Conservation (phyloP, 1,140 invertebrate species). For the Drosophila mayri region DNA sequence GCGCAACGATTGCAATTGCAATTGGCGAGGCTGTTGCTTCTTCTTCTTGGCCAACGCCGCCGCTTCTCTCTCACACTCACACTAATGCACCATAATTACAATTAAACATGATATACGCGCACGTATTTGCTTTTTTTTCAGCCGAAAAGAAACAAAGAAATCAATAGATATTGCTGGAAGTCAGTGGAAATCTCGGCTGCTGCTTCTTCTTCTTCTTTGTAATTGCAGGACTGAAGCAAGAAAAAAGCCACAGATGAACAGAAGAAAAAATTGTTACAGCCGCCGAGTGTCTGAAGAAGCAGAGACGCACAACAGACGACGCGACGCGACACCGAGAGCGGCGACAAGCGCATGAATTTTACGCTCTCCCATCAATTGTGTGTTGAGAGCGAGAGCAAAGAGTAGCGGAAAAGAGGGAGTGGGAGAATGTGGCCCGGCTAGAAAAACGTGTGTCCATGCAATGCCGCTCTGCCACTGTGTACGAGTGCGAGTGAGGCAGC, state of each 20-base stretch:
- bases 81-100: slow-evolving; percentile 69
- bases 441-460: slow-evolving; percentile 58
- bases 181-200: slow-evolving; percentile 42
- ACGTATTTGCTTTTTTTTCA: slow-evolving; percentile 30
- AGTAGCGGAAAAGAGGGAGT: slow-evolving; percentile 12
- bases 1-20: slow-evolving; percentile 61
- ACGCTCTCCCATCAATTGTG: slow-evolving; percentile 78
- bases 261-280: slow-evolving; percentile 68
- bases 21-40: slow-evolving; percentile 60
- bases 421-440: slow-evolving; percentile 50
- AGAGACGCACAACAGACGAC: slow-evolving; percentile 65
- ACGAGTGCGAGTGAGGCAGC: slow-evolving; percentile 14
- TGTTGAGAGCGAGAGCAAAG: slow-evolving; percentile 55
- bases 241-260: slow-evolving; percentile 58
- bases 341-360: slow-evolving; percentile 73
- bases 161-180: slow-evolving; percentile 76
- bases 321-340: slow-evolving; percentile 59
- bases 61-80: slow-evolving; percentile 18
- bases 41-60: slow-evolving; percentile 32
- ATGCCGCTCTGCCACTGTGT: slow-evolving; percentile 11
- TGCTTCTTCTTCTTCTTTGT: slow-evolving; percentile 26
- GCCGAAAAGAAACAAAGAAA: slow-evolving; percentile 72
- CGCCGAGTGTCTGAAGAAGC: slow-evolving; percentile 64
- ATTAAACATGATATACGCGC: slow-evolving; percentile 69
- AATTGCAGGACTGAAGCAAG: slow-evolving; percentile 65